Conservation (phyloP, 2,797 vertebrate genomes). For the Schizopygopsis malacanthus region DNA sequence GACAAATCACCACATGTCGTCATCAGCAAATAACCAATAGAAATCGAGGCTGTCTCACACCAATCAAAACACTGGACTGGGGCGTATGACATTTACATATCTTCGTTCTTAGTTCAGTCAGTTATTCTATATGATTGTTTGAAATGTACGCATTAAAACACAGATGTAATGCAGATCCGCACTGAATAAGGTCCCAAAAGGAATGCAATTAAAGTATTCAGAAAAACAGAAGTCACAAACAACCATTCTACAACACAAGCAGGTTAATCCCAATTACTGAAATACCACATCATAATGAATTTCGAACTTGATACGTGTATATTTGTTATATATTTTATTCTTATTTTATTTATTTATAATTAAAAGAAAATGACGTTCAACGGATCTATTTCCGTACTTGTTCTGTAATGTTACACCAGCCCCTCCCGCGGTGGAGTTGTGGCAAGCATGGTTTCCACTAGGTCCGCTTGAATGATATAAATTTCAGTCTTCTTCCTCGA, state of each 20-base stretch:
- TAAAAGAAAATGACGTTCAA: neutral
- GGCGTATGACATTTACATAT: constrained; percentile 36
- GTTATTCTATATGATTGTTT: neutral
- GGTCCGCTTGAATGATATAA: constrained; percentile 47
- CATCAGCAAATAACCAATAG: constrained; percentile 39
- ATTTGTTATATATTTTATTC: neutral
- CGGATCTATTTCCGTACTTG: neutral
- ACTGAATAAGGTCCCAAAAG: neutral
- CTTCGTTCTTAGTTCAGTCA: accelerated
- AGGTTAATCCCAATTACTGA: neutral
- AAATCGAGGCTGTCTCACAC: neutral
- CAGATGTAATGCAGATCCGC: neutral
- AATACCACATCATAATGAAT: neutral
- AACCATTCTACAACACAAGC: neutral
- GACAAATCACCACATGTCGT: neutral
- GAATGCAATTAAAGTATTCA: neutral
- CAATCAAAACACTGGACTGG: constrained; percentile 24
- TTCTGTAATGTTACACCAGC: neutral
- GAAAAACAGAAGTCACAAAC: neutral
- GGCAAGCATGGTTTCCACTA: constrained; percentile 50
- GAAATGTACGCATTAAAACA: too few species aligned
- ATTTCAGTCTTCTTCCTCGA: accelerated
- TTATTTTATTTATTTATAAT: too few species aligned
- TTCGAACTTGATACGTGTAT: neutral
- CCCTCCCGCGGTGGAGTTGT: neutral